Percentiles rank a stretch among this genome's conserved stretches.
Conservation (phyloP, 2,113 vertebrate genomes). For the Hypanus sabinus region DNA sequence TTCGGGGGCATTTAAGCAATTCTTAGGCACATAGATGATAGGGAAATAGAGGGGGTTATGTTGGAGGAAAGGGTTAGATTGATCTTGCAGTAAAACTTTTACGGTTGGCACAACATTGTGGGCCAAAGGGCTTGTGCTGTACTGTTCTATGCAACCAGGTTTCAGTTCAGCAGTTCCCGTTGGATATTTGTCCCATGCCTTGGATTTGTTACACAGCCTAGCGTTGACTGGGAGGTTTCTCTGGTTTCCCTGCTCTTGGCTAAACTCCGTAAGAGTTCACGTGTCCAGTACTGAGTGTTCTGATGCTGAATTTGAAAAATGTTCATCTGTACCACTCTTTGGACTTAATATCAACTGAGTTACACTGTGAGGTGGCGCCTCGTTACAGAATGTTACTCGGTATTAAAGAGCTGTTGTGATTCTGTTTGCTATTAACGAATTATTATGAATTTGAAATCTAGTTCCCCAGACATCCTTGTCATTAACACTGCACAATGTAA, state of each 20-base stretch:
- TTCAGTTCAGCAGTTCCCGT: neutral
- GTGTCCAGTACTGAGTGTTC: neutral
- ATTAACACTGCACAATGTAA: neutral
- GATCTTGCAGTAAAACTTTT: too few species aligned
- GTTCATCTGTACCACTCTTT: neutral
- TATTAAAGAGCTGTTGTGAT: neutral
- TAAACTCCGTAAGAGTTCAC: too few species aligned
- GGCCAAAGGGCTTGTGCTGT: too few species aligned
- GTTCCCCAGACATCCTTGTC: neutral
- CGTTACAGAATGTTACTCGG: neutral
- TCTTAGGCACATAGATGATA: too few species aligned
- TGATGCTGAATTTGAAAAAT: neutral
- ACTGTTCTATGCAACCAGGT: too few species aligned
- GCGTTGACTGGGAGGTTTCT: neutral
- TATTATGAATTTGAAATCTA: neutral
- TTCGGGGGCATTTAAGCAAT: too few species aligned
- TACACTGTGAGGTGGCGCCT: too few species aligned
- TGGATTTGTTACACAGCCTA: neutral
- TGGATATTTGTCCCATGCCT: neutral
- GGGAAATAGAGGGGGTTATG: too few species aligned
- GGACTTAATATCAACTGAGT: too few species aligned
- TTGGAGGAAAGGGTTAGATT: too few species aligned
- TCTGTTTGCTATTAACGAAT: neutral
- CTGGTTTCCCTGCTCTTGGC: neutral
- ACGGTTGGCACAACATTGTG: too few species aligned